phyloP scores from a whole-genome alignment of 2,113 vertebrate species.

The Acanthisitta chloris region DNA sequence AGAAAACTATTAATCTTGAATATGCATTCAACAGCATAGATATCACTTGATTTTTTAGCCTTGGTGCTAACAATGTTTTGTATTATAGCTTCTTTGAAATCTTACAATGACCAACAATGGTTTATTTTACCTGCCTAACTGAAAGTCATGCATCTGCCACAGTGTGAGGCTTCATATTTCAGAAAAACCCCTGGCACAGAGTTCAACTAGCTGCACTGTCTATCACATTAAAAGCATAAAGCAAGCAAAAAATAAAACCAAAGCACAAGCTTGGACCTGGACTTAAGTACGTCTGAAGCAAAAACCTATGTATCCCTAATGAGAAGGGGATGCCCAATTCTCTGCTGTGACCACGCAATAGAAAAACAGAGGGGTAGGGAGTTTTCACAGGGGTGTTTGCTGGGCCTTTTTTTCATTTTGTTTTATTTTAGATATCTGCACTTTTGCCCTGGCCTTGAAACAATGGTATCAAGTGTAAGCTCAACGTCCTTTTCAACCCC shows the following conservation, averaged over 20 bases:
- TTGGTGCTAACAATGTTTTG: background rate
- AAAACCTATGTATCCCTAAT: accelerated
- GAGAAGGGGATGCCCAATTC: background rate
- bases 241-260: background rate
- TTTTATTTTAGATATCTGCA: background rate
- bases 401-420: background rate
- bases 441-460: background rate
- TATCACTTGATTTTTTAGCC: background rate
- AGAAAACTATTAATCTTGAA: background rate
- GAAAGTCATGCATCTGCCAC: background rate
- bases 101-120: accelerated
- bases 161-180: background rate
- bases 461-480: slow-evolving; percentile 25
- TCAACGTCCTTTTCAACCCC: background rate
- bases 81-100: background rate
- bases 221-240: background rate
- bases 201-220: background rate
- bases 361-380: accelerated
- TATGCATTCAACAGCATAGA: accelerated
- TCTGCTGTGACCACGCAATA: background rate
- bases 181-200: accelerated
- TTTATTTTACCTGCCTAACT: background rate
- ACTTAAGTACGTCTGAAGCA: background rate
- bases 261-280: background rate
- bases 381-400: background rate